These are phyloP conservation scores for Trichogramma dendrolimi DNA, from an alignment of 2,888 invertebrate genomes.

Conservation along the genomic window DNA sequence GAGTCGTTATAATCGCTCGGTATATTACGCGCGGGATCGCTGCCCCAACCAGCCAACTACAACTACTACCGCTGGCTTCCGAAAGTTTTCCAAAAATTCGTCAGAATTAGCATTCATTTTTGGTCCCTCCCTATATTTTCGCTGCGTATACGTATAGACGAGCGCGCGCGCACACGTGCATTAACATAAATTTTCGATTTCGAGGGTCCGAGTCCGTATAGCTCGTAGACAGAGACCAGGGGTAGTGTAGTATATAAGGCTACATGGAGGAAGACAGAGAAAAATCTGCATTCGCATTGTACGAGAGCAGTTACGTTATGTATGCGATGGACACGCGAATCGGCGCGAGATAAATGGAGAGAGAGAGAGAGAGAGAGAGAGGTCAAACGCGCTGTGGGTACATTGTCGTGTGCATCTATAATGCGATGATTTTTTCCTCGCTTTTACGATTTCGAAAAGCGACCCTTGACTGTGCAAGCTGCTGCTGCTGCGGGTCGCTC, in stretches of 20 bases:
- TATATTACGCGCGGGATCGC: too few relatives aligned
- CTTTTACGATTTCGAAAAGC: too few relatives aligned
- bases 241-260: constrained; percentile 27
- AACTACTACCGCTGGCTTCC: constrained; percentile 24
- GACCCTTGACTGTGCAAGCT: too few relatives aligned
- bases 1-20: too few relatives aligned
- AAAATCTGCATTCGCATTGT: constrained; percentile 1
- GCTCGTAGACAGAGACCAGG: constrained; percentile 33
- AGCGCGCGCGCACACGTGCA: constrained; percentile 33
- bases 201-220: constrained; percentile 36
- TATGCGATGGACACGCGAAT: constrained; percentile 1
- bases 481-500: too few relatives aligned
- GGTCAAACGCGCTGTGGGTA: too few relatives aligned
- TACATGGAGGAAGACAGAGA: not conserved
- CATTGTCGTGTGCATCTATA: too few relatives aligned
- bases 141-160: constrained; percentile 19
- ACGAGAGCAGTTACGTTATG: not conserved
- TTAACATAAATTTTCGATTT: constrained; percentile 45
- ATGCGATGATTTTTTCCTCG: too few relatives aligned
- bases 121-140: constrained; percentile 33
- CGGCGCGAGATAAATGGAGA: not conserved
- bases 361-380: too few relatives aligned
- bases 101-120: constrained; percentile 49
- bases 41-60: constrained; percentile 25
- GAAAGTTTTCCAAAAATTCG: constrained; percentile 44